phyloP scores from a whole-genome alignment of 2,113 vertebrate species.

The Taurulus bubalis region DNA sequence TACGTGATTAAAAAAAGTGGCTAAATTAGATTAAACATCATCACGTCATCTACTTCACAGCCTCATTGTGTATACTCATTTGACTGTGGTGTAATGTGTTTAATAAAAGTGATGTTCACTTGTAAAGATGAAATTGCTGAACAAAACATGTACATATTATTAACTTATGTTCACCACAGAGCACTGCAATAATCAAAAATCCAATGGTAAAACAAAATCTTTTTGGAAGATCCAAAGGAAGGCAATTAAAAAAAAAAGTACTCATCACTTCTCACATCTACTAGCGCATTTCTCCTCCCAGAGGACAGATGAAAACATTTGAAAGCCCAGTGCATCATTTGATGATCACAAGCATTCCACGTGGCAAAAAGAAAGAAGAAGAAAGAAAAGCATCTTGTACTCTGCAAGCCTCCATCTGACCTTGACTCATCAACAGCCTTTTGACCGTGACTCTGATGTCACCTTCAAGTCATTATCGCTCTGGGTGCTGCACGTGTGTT shows the following conservation, averaged over 20 bases:
- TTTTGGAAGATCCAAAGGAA: constrained; percentile 31
- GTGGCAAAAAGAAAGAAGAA: neutral
- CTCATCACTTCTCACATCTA: constrained; percentile 29
- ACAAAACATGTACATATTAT: no score
- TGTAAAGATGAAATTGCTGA: no score
- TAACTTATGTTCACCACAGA: no score
- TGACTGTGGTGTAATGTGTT: no score
- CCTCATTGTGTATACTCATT: no score
- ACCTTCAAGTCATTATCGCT: constrained; percentile 54
- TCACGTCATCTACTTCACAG: no score
- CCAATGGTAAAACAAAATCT: no score
- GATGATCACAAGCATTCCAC: constrained; percentile 18
- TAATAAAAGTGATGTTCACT: no score
- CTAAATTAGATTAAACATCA: no score
- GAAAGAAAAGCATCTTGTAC: constrained; percentile 26
- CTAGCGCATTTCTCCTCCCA: neutral
- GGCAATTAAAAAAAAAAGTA: constrained; percentile 36
- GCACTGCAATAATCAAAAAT: no score
- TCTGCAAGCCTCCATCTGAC: constrained; percentile 40
- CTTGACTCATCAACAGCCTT: constrained; percentile 58
- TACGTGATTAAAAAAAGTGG: no score
- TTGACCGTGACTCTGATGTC: constrained; percentile 38
- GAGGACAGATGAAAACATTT: neutral
- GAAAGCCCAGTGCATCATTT: neutral
- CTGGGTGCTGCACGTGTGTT: constrained; percentile 41